These are phyloP conservation scores for Sylvietta virens DNA, from an alignment of 2,113 vertebrate genomes.

Conservation along the genomic window DNA sequence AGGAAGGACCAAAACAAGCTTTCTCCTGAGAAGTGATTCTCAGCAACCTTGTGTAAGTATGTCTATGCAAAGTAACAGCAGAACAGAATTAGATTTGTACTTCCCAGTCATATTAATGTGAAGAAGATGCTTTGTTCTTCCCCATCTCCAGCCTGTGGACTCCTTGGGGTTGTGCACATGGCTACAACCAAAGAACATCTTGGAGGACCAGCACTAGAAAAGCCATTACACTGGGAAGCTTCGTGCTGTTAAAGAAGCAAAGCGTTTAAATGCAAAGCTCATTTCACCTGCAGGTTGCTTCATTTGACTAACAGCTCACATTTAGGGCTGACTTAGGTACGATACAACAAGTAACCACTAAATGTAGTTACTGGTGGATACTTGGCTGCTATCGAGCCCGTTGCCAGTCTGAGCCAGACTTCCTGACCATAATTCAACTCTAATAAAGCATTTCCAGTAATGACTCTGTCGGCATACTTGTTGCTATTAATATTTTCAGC, in stretches of 20 bases:
- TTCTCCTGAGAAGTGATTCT: not conserved
- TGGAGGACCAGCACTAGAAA: not conserved
- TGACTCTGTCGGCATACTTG: constrained; percentile 62
- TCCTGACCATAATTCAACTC: constrained; percentile 81
- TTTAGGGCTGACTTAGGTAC: constrained; percentile 59
- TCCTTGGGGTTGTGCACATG: not conserved
- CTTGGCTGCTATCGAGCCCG: constrained; percentile 73
- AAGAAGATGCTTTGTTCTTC: not conserved
- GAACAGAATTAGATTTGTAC: not conserved
- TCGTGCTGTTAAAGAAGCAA: not conserved
- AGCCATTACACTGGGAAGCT: not conserved
- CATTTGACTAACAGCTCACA: not conserved
- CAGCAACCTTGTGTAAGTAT: not conserved
- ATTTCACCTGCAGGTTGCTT: not conserved
- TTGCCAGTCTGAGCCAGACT: constrained; percentile 77
- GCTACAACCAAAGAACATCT: not conserved
- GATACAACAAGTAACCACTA: constrained; percentile 79
- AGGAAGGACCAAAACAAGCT: not conserved
- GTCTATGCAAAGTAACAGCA: not conserved
- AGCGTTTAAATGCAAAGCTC: not conserved
- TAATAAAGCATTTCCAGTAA: constrained; percentile 77
- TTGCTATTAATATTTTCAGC: constrained; percentile 67
- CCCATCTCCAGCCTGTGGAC: not conserved
- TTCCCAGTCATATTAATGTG: not conserved
- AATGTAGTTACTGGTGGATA: constrained; percentile 79